Conservation (phyloP, 2,888 invertebrate genomes). For the Meteorus colon region DNA sequence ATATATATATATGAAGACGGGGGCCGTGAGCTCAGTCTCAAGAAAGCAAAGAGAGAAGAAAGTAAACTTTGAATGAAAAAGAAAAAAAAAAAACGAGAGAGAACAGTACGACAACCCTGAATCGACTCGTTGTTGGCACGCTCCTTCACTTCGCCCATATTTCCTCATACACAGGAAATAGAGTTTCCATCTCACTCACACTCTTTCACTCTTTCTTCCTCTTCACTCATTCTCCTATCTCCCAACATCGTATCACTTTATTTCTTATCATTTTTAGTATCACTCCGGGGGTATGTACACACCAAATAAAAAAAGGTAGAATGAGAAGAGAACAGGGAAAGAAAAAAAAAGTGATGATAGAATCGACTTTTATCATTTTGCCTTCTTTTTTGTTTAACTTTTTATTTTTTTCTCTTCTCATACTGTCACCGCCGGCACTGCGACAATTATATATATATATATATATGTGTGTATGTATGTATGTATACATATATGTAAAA, state of each 20-base stretch:
- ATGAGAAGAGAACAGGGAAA: not conserved
- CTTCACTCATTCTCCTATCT: slow-evolving; percentile 22
- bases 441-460: not conserved
- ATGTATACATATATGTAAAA: not conserved
- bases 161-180: slow-evolving; percentile 42
- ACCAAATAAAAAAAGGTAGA: not conserved
- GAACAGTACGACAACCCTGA: slow-evolving; percentile 50
- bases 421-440: not conserved
- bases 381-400: slow-evolving; percentile 16
- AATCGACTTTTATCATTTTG: slow-evolving; percentile 29
- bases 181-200: slow-evolving; percentile 11
- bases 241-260: slow-evolving; percentile 27
- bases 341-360: slow-evolving; percentile 25
- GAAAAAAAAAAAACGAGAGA: slow-evolving; percentile 20
- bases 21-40: not conserved
- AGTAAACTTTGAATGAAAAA: slow-evolving; percentile 19
- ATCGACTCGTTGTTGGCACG: slow-evolving; percentile 61
- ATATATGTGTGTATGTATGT: not conserved
- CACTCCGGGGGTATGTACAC: slow-evolving; percentile 27
- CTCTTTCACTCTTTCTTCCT: not conserved
- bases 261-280: slow-evolving; percentile 36
- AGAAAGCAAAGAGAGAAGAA: not conserved
- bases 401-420: not conserved
- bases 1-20: not conserved
- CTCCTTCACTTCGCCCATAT: slow-evolving; percentile 37